Percentiles rank a stretch among this genome's conserved stretches.
phyloP scores from a whole-genome alignment of 2,113 vertebrate genomes.

The Gallinago paraguaiae region DNA sequence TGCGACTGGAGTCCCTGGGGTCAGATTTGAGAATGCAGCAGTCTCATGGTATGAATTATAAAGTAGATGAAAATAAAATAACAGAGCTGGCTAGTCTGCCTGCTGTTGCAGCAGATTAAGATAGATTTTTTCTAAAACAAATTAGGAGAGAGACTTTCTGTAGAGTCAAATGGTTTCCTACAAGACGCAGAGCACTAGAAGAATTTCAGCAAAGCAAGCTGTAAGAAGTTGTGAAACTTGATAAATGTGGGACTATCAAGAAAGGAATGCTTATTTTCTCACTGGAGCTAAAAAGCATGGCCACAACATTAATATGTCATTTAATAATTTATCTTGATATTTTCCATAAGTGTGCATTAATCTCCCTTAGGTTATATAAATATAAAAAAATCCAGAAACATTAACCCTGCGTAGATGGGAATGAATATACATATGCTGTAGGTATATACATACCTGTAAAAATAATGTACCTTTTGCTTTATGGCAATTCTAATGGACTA shows the following conservation, averaged over 20 bases:
- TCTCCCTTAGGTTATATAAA: background rate
- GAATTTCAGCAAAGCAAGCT: background rate
- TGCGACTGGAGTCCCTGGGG: background rate
- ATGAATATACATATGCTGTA: background rate
- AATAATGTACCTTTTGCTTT: background rate
- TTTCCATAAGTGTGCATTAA: background rate
- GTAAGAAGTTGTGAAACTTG: background rate
- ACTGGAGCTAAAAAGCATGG: background rate
- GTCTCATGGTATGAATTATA: background rate
- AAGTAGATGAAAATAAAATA: slow-evolving; percentile 12
- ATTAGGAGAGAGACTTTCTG: background rate
- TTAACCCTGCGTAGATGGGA: background rate
- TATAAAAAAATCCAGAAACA: background rate
- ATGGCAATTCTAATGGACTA: background rate
- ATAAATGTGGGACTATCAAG: background rate
- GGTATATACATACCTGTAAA: background rate
- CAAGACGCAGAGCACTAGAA: background rate
- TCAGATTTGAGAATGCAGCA: background rate
- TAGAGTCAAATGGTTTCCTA: background rate
- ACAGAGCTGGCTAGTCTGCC: background rate
- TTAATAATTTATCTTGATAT: background rate
- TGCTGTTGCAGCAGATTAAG: background rate
- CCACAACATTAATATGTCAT: background rate
- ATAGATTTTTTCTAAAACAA: background rate
- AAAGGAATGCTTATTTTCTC: background rate